These are phyloP conservation scores for Steatornis caripensis DNA, from an alignment of 2,113 vertebrate genomes.

Conservation along the genomic window DNA sequence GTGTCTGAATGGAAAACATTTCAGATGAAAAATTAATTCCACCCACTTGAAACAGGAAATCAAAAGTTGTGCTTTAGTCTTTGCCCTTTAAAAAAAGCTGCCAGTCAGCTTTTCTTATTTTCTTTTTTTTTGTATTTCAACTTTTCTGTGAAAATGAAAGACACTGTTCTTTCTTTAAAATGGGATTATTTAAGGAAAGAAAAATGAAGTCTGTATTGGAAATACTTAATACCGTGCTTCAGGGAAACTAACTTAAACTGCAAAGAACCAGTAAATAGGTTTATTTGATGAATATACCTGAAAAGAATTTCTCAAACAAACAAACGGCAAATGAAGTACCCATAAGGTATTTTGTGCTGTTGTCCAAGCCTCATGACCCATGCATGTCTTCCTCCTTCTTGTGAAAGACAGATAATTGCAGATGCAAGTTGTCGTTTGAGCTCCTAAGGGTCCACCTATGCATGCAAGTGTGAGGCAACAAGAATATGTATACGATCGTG, in stretches of 20 bases:
- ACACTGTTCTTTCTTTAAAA: neutral
- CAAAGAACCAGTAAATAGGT: neutral
- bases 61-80: neutral
- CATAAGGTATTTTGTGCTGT: neutral
- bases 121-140: neutral
- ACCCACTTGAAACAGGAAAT: conserved; percentile 30
- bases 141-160: neutral
- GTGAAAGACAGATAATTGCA: neutral
- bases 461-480: neutral
- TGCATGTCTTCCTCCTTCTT: neutral
- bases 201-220: neutral
- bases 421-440: neutral
- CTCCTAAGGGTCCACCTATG: neutral
- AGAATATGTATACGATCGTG: neutral
- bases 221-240: neutral
- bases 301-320: neutral
- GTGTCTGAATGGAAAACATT: conserved; percentile 11
- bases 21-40: conserved; percentile 41
- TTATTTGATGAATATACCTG: neutral
- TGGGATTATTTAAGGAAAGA: neutral
- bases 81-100: conserved; percentile 19
- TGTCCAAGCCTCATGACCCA: neutral
- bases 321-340: neutral
- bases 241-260: neutral
- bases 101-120: neutral